These are phyloP conservation scores for Smithornis capensis DNA, from an alignment of 2,113 vertebrate genomes.

Conservation along the genomic window DNA sequence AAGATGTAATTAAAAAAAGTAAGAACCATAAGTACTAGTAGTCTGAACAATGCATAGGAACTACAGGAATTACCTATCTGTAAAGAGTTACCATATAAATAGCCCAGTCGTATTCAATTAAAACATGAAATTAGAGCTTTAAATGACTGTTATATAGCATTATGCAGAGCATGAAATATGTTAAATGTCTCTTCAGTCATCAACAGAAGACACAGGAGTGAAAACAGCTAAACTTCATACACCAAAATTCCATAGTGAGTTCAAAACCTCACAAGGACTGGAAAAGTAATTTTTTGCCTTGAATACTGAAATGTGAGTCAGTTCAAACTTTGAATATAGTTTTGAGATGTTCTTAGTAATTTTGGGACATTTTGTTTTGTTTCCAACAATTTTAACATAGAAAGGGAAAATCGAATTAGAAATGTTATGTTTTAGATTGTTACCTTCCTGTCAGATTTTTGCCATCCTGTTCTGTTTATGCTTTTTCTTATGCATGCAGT, in stretches of 20 bases:
- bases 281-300: background rate
- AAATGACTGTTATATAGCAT: background rate
- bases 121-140: background rate
- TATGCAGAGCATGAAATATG: background rate
- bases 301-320: background rate
- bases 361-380: background rate
- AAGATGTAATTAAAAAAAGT: background rate
- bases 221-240: slow-evolving; percentile 3
- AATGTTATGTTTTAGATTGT: background rate
- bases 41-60: background rate
- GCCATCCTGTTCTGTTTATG: background rate
- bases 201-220: background rate
- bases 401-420: background rate
- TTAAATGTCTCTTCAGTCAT: background rate
- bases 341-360: background rate
- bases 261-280: background rate
- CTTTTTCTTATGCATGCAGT: background rate
- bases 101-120: background rate
- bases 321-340: background rate
- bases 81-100: background rate
- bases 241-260: slow-evolving; percentile 9
- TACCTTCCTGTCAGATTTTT: background rate
- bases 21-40: background rate
- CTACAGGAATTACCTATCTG: background rate
- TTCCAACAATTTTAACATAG: background rate